Percentiles rank a stretch among this genome's conserved stretches.
Conservation (phyloP, 2,797 vertebrate genomes). For the Xiphorhynchus erythropygius region DNA sequence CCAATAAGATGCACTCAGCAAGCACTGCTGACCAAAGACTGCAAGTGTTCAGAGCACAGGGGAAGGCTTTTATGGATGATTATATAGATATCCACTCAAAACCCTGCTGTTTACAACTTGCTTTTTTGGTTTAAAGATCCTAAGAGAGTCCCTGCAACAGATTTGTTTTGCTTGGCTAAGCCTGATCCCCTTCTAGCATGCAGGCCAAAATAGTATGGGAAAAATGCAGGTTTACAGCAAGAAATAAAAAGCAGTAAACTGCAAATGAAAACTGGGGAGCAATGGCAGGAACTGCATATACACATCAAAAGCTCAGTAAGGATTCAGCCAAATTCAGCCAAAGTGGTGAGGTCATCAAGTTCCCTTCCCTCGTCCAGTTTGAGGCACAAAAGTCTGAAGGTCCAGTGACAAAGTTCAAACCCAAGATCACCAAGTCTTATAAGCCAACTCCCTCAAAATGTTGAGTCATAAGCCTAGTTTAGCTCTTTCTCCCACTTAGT, state of each 20-base stretch:
- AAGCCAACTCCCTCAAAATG: not conserved
- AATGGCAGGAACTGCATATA: not conserved
- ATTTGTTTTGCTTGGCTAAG: not conserved
- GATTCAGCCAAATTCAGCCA: not conserved
- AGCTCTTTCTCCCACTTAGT: not conserved
- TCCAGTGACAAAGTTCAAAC: not conserved
- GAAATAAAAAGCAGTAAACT: conserved; percentile 17
- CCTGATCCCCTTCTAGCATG: not conserved
- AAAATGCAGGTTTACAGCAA: not conserved
- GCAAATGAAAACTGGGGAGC: not conserved
- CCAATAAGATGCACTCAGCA: not conserved
- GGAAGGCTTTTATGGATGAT: not conserved
- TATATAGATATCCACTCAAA: not conserved
- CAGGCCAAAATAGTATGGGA: not conserved
- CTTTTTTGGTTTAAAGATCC: not conserved
- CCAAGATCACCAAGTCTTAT: not conserved
- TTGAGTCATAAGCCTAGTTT: not conserved
- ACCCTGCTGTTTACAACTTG: not conserved
- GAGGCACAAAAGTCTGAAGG: not conserved
- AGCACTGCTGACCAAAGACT: not conserved
- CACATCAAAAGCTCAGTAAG: not conserved
- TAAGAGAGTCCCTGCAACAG: not conserved
- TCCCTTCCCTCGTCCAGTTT: not conserved
- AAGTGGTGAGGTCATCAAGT: not conserved
- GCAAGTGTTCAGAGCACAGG: not conserved